phyloP scores from a whole-genome alignment of 2,888 invertebrate species.

The Odontocerum albicorne region DNA sequence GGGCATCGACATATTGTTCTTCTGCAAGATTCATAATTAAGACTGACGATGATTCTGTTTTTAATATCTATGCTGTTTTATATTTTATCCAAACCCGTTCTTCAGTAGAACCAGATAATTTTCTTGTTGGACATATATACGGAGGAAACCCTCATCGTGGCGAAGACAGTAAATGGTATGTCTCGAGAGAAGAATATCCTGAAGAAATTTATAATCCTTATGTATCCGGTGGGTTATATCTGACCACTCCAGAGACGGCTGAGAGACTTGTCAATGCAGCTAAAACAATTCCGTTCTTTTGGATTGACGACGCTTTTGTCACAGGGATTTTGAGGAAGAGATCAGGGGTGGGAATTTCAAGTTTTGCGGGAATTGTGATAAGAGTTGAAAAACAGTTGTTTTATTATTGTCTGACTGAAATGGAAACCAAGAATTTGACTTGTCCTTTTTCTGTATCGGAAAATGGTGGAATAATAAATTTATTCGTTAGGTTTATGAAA shows the following conservation, averaged over 20 bases:
- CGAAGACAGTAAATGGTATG: conserved; percentile 78
- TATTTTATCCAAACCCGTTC: too few relatives aligned
- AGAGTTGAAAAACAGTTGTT: too few relatives aligned
- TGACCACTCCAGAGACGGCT: conserved; percentile 69
- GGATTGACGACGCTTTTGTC: conserved; percentile 89
- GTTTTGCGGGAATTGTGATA: too few relatives aligned
- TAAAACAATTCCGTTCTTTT: conserved; percentile 69
- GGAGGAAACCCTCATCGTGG: conserved; percentile 66
- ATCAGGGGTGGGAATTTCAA: too few relatives aligned
- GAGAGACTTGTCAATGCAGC: conserved; percentile 58
- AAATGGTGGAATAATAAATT: conserved; percentile 72
- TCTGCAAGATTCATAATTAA: conserved; percentile 65
- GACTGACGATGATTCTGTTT: conserved; percentile 80
- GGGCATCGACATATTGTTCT: conserved; percentile 60
- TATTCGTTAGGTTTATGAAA: conserved; percentile 66
- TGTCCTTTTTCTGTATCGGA: conserved; percentile 76
- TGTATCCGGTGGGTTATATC: conserved; percentile 83
- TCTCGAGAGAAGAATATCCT: conserved; percentile 66
- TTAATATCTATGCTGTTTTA: too few relatives aligned
- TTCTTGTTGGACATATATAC: conserved; percentile 68
- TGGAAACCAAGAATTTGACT: conserved; percentile 56
- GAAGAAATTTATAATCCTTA: conserved; percentile 68
- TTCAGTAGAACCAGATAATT: conserved; percentile 43
- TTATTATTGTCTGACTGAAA: conserved; percentile 71
- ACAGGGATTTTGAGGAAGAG: conserved; percentile 79